Evolutionary conservation across 2,113 vertebrate genomes (phyloP), one percentile per base, ranked within the genome.

Genomic region (Blennius ocellaris): DNA sequence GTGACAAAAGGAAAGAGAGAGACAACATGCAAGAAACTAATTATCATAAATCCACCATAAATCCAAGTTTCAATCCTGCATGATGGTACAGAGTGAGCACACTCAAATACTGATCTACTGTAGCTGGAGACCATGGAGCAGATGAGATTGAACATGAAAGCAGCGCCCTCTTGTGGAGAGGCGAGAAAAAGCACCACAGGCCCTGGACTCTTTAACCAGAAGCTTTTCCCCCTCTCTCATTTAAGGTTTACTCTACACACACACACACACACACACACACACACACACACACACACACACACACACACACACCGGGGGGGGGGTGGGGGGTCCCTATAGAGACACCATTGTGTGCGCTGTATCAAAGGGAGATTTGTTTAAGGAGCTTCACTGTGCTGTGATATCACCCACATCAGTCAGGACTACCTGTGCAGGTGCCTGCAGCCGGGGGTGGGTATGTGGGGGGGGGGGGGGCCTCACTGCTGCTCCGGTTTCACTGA

Each of bases 351-450:
- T 94, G 80, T 83, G 75, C 11, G 47, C 79, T 48, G 59, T 80
- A 91, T 93, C 90, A 94, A 93, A 93, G 92, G 84, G 82, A 86
- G 85, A 92, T 80, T 86, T 92, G 92, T 91, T 88, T 59, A 83
- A 85, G 87, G 77, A 81, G 78, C 86, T 90, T 85, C 83, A 80
- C 76, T 86, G 85, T 84, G 75, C 83, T 81, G 71, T 73, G 81
- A 87, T 93, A 92, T 93, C 90, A 86, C 81, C 72, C 79, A 81
- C 74, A 92, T 91, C 90, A 92, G 89, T 84, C 84, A 79, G 76
- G 73, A 62, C 82, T 84, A 76, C 69, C 80, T 53, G 16, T 85
- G 83, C 90, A 90, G 91, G 89, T 91, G 91, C 74, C 82, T 84
- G 58, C 30, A 43, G 68, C 49, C 5, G 5, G 64, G 60, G 14